These are phyloP conservation scores for Parnassius orleans DNA, from an alignment of 2,888 invertebrate genomes.

Conservation along the genomic window DNA sequence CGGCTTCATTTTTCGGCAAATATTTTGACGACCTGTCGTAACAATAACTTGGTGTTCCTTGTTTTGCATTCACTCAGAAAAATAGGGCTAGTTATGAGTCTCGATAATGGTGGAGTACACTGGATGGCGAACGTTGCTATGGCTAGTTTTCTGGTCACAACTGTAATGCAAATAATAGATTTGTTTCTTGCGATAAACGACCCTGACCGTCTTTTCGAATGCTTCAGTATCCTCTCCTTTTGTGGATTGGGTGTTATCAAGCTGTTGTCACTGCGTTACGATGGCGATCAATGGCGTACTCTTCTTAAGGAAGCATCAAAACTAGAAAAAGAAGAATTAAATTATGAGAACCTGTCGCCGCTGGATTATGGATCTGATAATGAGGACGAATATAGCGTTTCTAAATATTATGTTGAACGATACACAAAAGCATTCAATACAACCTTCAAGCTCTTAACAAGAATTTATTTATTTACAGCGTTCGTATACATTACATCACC, in stretches of 20 bases:
- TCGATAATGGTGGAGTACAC: conserved; percentile 33
- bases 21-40: neutral
- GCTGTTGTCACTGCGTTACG: conserved; percentile 43
- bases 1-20: neutral
- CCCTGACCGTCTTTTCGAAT: conserved; percentile 50
- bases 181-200: conserved; percentile 45
- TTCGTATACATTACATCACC: conserved; percentile 53
- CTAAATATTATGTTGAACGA: conserved; percentile 31
- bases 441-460: conserved; percentile 41
- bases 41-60: conserved; percentile 3
- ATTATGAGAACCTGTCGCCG: conserved; percentile 20
- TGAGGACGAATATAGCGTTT: conserved; percentile 37
- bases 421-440: conserved; percentile 48
- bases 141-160: conserved; percentile 42
- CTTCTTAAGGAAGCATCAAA: conserved; percentile 41
- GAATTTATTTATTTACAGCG: conserved; percentile 50
- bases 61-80: conserved; percentile 25
- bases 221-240: conserved; percentile 58
- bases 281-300: conserved; percentile 43
- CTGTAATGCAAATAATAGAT: conserved; percentile 45
- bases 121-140: conserved; percentile 40
- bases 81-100: conserved; percentile 41
- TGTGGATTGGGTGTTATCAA: conserved; percentile 59
- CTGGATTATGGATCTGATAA: conserved; percentile 39
- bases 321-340: conserved; percentile 46